Percentiles rank a stretch among this genome's conserved stretches.
Conservation (phyloP, 2,888 invertebrate species). For the Syrphus vitripennis region DNA sequence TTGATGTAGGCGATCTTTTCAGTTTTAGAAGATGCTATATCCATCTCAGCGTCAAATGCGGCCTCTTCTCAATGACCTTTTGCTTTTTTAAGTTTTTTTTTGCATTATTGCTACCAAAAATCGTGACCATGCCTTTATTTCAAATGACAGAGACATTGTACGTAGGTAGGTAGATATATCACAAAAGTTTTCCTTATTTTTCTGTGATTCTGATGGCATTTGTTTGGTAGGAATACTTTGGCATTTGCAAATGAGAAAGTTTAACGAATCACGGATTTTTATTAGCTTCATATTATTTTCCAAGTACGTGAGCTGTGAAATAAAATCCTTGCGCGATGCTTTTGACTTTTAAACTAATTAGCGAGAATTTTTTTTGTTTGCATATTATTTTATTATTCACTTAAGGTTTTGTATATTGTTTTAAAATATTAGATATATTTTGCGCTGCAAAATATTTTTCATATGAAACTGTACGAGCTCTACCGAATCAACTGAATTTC, state of each 20-base stretch:
- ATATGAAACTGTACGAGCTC: no score
- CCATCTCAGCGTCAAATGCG: neutral
- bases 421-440: no score
- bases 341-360: neutral
- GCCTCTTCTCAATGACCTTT: conserved; percentile 46
- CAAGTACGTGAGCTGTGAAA: conserved; percentile 8
- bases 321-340: neutral
- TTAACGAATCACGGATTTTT: neutral
- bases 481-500: no score
- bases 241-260: conserved; percentile 20
- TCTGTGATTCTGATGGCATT: no score
- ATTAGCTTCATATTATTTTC: neutral
- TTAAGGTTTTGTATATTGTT: neutral
- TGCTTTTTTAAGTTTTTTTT: conserved; percentile 23
- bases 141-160: conserved; percentile 40
- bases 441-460: no score
- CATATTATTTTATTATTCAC: neutral
- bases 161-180: neutral
- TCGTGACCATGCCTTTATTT: conserved; percentile 63
- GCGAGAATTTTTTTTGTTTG: neutral
- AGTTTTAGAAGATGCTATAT: neutral
- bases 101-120: conserved; percentile 27
- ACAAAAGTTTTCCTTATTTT: neutral
- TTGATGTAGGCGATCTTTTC: conserved; percentile 22
- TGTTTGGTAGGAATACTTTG: no score